phyloP scores from a whole-genome alignment of 2,797 vertebrate species.

The Tauraco hartlaubi region DNA sequence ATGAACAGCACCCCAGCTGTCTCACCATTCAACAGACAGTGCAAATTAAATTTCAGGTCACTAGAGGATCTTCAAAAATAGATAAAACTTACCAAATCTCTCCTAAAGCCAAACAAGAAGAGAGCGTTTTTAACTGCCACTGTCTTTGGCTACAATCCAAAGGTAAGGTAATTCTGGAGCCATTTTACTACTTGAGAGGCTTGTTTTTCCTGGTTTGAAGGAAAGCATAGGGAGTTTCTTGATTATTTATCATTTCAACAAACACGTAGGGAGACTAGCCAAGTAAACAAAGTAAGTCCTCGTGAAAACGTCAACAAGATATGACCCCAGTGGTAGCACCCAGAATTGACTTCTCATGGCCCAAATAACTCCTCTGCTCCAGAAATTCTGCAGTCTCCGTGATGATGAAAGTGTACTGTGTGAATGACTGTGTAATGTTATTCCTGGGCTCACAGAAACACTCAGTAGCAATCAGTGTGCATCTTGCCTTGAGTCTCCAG shows the following conservation, averaged over 20 bases:
- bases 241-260: neutral
- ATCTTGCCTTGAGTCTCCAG: neutral
- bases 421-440: neutral
- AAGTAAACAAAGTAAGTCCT: neutral
- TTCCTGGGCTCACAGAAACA: neutral
- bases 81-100: neutral
- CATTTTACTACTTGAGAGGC: neutral
- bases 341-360: neutral
- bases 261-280: neutral
- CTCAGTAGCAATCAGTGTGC: neutral
- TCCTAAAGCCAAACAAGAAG: neutral
- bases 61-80: neutral
- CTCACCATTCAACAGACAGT: neutral
- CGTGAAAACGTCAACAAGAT: neutral
- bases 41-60: neutral
- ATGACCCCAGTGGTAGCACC: neutral
- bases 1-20: neutral
- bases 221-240: accelerated
- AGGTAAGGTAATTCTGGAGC: neutral
- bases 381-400: neutral
- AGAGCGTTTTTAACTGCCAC: neutral
- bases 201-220: neutral
- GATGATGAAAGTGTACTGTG: neutral
- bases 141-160: neutral
- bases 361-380: neutral